phyloP scores from a whole-genome alignment of 1,140 invertebrate genomes.

The Meloidogyne exigua region DNA sequence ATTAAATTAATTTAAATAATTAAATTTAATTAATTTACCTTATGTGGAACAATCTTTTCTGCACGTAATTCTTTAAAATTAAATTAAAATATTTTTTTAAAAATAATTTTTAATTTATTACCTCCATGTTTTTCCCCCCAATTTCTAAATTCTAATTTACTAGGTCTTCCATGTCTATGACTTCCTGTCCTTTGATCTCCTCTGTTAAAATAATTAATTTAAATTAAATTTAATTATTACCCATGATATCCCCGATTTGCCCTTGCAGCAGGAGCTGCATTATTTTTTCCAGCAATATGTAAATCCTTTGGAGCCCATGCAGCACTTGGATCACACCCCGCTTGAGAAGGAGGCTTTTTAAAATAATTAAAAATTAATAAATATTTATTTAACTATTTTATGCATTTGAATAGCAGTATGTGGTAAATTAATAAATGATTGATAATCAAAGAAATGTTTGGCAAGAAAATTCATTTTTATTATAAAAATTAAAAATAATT shows the following conservation, averaged over 20 bases:
- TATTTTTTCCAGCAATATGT: conserved; percentile 56
- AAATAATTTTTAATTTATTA: conserved; percentile 8
- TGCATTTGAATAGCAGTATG: conserved; percentile 62
- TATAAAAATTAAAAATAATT: conserved; percentile 12
- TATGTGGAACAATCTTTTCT: conserved; percentile 61
- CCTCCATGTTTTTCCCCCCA: conserved; percentile 61
- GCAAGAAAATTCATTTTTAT: conserved; percentile 59
- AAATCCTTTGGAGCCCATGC: conserved; percentile 60
- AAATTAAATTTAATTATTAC: background rate
- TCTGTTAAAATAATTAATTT: background rate
- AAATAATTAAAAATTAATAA: background rate
- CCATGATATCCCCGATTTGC: conserved; percentile 49
- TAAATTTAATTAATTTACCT: conserved; percentile 45
- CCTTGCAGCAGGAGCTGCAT: conserved; percentile 55
- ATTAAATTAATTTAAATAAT: conserved; percentile 48
- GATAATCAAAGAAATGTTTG: conserved; percentile 63
- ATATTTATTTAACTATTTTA: conserved; percentile 49
- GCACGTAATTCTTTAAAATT: conserved; percentile 47
- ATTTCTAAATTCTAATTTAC: conserved; percentile 56
- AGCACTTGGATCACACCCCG: conserved; percentile 55
- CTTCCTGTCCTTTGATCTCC: conserved; percentile 41
- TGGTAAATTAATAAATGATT: conserved; percentile 62
- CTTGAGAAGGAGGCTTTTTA: conserved; percentile 50
- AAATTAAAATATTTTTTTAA: conserved; percentile 7
- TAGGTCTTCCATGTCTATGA: conserved; percentile 55